These are phyloP conservation scores for Macrobrachium nipponense DNA, from an alignment of 1,140 invertebrate species.

Conservation along the genomic window DNA sequence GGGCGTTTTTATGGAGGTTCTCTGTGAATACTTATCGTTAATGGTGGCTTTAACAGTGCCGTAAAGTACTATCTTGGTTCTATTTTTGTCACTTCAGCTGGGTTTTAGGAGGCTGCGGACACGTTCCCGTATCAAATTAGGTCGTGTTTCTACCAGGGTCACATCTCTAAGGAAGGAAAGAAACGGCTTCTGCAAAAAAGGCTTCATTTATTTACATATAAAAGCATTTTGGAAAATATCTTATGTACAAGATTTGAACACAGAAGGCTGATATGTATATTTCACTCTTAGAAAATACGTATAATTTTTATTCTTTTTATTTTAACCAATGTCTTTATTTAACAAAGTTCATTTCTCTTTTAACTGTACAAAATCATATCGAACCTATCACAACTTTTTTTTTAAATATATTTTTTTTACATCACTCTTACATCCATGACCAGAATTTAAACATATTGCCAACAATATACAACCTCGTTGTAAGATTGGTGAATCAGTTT, in stretches of 20 bases:
- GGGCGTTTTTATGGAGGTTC: background rate
- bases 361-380: too few species aligned
- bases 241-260: slow-evolving; percentile 52
- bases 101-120: slow-evolving; percentile 10
- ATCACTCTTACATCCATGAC: background rate
- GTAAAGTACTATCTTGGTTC: slow-evolving; percentile 6
- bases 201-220: slow-evolving; percentile 45
- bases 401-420: background rate
- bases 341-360: too few species aligned
- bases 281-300: slow-evolving; percentile 44
- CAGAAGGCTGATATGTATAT: slow-evolving; percentile 56
- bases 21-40: slow-evolving; percentile 3
- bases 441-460: too few species aligned
- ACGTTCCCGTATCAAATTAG: slow-evolving; percentile 10
- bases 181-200: slow-evolving; percentile 11
- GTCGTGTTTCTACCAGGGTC: background rate
- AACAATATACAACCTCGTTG: background rate
- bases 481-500: background rate
- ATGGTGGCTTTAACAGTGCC: slow-evolving; percentile 7
- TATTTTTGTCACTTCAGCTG: slow-evolving; percentile 8
- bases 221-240: slow-evolving; percentile 39
- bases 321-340: slow-evolving; percentile 30
- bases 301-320: slow-evolving; percentile 39
- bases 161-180: background rate
- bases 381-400: too few species aligned